Evolutionary conservation across 2,797 vertebrate species (phyloP).

Genomic region (Rhynchotus rufescens): DNA sequence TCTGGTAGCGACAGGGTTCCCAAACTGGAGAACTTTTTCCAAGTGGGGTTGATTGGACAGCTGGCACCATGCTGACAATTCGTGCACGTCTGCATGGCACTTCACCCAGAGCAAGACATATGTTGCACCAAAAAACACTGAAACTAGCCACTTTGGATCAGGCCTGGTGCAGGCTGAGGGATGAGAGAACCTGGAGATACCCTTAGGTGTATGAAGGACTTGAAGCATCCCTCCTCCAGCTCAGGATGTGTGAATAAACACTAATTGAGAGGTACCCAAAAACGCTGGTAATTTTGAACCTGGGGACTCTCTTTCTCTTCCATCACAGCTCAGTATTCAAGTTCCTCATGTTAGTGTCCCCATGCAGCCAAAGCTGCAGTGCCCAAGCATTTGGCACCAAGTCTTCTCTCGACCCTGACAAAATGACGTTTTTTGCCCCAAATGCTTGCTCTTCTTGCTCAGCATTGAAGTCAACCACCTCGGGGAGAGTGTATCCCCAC

Average conservation of each 20-base stretch:
- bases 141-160: not conserved
- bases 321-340: not conserved
- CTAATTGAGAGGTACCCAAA: not conserved
- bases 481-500: rapidly evolving
- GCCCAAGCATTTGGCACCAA: not conserved
- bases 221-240: not conserved
- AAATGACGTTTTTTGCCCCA: not conserved
- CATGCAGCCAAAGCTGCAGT: not conserved
- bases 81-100: rapidly evolving
- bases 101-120: not conserved
- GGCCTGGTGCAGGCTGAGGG: not conserved
- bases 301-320: not conserved
- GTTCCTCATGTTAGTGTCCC: not conserved
- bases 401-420: too few species aligned
- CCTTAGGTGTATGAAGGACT: not conserved
- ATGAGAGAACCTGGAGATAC: not conserved
- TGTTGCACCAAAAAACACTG: not conserved
- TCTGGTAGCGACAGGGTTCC: not conserved
- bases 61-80: not conserved
- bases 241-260: not conserved
- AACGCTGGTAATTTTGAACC: not conserved
- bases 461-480: not conserved
- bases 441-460: not conserved
- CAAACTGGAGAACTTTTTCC: not conserved
- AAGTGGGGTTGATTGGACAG: not conserved